These are phyloP conservation scores for Crenuchus spilurus DNA, from an alignment of 2,797 vertebrate genomes.

Conservation along the genomic window DNA sequence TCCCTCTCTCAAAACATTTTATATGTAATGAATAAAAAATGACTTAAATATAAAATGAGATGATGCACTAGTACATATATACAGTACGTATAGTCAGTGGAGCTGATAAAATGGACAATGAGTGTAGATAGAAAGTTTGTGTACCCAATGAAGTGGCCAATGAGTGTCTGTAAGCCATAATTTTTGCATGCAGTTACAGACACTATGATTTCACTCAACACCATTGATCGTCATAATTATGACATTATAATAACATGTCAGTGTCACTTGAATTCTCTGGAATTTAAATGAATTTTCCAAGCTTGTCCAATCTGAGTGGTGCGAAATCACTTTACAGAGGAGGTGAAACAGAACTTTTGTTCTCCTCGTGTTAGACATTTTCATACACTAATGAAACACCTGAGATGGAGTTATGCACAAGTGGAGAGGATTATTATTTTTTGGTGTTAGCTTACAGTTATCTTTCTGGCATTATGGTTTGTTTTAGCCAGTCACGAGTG, in stretches of 20 bases:
- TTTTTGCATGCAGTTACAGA: too few species aligned
- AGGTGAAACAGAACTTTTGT: slow-evolving; percentile 17
- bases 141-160: too few species aligned
- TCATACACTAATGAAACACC: slow-evolving; percentile 20
- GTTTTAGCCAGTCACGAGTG: neutral
- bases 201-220: too few species aligned
- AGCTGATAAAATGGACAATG: too few species aligned
- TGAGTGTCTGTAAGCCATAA: too few species aligned
- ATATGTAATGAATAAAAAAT: too few species aligned
- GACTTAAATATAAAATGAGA: too few species aligned
- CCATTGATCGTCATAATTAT: neutral
- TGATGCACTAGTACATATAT: too few species aligned
- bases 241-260: neutral
- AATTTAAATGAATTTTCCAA: slow-evolving; percentile 5
- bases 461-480: neutral
- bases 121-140: too few species aligned
- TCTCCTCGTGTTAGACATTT: neutral
- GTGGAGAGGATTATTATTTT: slow-evolving; percentile 6
- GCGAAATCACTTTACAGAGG: neutral
- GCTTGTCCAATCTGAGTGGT: neutral
- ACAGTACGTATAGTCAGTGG: too few species aligned
- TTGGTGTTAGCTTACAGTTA: slow-evolving; percentile 5
- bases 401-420: slow-evolving; percentile 17
- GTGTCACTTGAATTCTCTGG: neutral
- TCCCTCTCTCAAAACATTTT: too few species aligned